phyloP scores from a whole-genome alignment of 2,113 vertebrate species.

The Cromileptes altivelis region DNA sequence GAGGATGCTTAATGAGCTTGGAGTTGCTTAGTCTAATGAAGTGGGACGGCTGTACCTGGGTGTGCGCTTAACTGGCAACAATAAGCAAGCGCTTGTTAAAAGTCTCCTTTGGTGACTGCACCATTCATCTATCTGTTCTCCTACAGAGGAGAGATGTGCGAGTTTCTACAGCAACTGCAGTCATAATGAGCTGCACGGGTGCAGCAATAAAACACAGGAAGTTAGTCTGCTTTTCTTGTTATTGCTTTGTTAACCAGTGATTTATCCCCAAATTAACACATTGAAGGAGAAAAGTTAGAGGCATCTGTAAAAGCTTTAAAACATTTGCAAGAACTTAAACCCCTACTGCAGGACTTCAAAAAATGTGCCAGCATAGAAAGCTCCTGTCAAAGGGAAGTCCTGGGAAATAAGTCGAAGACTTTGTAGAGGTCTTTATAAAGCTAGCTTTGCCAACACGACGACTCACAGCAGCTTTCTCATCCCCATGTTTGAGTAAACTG shows the following conservation, averaged over 20 bases:
- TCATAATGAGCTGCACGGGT: constrained; percentile 23
- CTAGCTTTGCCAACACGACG: constrained; percentile 5
- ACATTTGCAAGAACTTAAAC: constrained; percentile 26
- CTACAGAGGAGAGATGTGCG: constrained; percentile 8
- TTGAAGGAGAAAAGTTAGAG: not conserved
- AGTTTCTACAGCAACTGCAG: constrained; percentile 36
- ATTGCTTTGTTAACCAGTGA: constrained; percentile 31
- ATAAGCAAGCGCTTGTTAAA: constrained; percentile 56
- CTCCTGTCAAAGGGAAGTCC: constrained; percentile 13
- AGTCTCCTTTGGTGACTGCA: constrained; percentile 38
- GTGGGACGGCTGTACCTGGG: constrained; percentile 47
- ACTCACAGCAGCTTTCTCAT: constrained; percentile 22
- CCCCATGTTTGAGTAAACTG: constrained; percentile 8
- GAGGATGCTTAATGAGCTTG: constrained; percentile 69
- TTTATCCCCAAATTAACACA: constrained; percentile 12
- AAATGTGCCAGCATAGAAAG: not conserved
- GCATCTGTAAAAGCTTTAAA: not conserved
- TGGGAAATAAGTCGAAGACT: constrained; percentile 1
- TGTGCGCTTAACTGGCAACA: constrained; percentile 45
- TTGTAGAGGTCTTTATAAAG: constrained; percentile 29
- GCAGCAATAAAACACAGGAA: not conserved
- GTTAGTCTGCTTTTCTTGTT: not conserved
- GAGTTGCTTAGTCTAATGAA: constrained; percentile 67
- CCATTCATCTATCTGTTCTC: constrained; percentile 11
- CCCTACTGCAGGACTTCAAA: not conserved